Evolutionary conservation across 64 coral and sea anemone genomes (phyloP), one percentile per base, ranked within the genome.

Genomic region (Dendronephthya gigantea): DNA sequence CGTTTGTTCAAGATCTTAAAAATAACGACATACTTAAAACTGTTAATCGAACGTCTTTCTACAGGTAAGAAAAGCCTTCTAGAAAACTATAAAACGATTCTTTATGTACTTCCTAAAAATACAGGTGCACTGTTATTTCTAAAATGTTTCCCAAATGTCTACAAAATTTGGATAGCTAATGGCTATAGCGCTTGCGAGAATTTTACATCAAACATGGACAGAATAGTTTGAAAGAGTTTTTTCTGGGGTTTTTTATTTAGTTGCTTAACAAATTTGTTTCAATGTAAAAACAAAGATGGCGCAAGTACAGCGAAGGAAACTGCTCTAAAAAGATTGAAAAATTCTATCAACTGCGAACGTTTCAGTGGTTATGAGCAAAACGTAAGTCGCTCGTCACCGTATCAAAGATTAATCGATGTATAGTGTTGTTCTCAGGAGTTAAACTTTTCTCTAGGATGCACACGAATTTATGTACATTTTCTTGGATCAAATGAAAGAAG

Each of bases 1-100:
- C 95, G 37, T 98, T 98, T 91, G 89, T 89, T 48, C 90, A 98
- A 22, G 95, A 98, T 89, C 85, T 98, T 6, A 83, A 86, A 34
- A 98, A 93, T 88, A 83, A 35, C 19, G 79, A 23, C 29, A 56
- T 98, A 39, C 50, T 92, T 4, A 86, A 89, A 49, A 74, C 37
- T 19, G 84, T 92, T 49, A 65, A 82, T 83, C 85, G 86, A 34
- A 79, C 85, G 6, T 90, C 92, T 31, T 45, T 98, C 14, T 93
- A 87, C 56, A 93, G 74, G 95, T 98, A 82, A 87, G 95, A 90
- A 22, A 14, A 17, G 50, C 35, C 37, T 86, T 86, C 27, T 65
- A 22, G 35, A n/a, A n/a, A n/a, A n/a, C n/a, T n/a, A n/a, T 16
- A 62, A 40, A 13, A 8, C n/a, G 27, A 27, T 13, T 23, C n/a